Evolutionary conservation across 1,140 invertebrate genomes (phyloP).

Genomic region (Bradysia coprophila): DNA sequence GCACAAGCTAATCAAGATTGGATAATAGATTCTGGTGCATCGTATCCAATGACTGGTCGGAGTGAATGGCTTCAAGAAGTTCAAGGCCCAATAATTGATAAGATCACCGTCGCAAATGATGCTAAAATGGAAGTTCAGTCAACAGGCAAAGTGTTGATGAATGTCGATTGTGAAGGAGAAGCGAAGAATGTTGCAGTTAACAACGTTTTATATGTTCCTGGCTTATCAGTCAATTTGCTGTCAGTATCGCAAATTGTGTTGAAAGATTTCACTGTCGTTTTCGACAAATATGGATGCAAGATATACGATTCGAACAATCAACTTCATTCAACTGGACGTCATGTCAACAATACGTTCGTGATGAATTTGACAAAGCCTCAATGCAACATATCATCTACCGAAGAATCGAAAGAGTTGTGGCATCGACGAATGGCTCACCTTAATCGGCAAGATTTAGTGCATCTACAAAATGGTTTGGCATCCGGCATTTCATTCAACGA

Average conservation of each 20-base stretch:
- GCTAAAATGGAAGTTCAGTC: neutral
- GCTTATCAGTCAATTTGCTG: slow-evolving; percentile 7
- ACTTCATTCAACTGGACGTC: neutral
- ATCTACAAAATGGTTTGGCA: neutral
- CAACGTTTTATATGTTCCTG: slow-evolving; percentile 5
- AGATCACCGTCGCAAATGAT: slow-evolving; percentile 1
- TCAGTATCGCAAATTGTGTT: slow-evolving; percentile 7
- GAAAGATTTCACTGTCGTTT: neutral
- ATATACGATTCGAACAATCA: neutral
- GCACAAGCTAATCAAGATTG: neutral
- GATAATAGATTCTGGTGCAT: slow-evolving; percentile 4
- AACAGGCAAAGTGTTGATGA: too few relatives aligned
- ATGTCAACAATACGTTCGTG: neutral
- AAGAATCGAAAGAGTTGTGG: slow-evolving; percentile 10
- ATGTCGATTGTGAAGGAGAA: too few relatives aligned
- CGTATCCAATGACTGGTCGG: slow-evolving; percentile 1
- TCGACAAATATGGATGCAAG: neutral
- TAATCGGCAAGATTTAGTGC: slow-evolving; percentile 4
- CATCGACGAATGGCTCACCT: slow-evolving; percentile 22
- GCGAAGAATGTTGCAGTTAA: neutral
- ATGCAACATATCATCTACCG: neutral
- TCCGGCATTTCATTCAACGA: neutral
- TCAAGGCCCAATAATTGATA: neutral
- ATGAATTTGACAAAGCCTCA: neutral
- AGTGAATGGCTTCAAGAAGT: neutral